These are phyloP conservation scores for Labia minor DNA, from an alignment of 2,888 invertebrate species.

Conservation along the genomic window DNA sequence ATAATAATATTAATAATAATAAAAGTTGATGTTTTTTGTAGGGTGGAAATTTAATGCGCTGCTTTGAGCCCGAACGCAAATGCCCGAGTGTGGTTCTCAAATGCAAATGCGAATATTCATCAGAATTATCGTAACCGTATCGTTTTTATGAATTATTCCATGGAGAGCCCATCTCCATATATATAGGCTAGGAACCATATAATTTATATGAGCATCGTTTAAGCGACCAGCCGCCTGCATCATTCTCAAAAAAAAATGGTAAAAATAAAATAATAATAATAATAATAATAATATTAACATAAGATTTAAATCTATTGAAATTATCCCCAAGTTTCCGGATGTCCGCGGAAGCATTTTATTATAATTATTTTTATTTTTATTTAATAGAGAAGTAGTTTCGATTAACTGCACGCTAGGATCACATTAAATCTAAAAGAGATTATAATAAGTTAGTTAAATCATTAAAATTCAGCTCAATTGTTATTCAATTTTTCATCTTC, in stretches of 20 bases:
- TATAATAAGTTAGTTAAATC: background rate
- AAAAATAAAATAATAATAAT: no score
- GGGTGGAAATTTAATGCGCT: background rate
- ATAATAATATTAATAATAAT: constrained; percentile 1
- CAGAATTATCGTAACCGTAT: constrained; percentile 13
- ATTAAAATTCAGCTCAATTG: no score
- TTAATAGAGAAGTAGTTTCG: background rate
- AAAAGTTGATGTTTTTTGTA: background rate
- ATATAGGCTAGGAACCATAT: background rate
- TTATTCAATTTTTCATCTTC: background rate
- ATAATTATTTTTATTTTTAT: background rate
- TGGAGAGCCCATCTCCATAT: background rate
- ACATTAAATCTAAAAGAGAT: background rate
- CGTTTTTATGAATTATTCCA: constrained; percentile 8
- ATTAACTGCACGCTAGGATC: background rate
- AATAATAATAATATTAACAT: constrained; percentile 13
- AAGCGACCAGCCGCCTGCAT: background rate
- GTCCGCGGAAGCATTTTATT: background rate
- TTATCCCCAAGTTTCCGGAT: background rate
- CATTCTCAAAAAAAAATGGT: background rate
- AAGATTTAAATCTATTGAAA: background rate
- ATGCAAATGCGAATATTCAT: constrained; percentile 13
- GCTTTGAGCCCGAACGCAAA: background rate
- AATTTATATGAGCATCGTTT: background rate
- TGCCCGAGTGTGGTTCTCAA: background rate